Conservation (phyloP, 1,140 invertebrate species). For the Gryon sp. region DNA sequence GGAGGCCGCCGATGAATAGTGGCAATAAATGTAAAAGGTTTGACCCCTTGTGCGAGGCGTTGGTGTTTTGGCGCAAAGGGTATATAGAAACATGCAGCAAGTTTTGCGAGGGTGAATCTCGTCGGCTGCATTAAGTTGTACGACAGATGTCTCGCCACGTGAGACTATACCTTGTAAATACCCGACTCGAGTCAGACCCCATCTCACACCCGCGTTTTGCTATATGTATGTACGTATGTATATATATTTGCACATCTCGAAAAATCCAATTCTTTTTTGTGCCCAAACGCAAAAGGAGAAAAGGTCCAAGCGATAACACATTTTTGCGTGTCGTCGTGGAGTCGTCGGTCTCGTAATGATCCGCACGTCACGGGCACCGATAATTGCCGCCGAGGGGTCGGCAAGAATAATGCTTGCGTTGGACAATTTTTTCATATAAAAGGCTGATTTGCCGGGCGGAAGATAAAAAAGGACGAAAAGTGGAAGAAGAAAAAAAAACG, state of each 20-base stretch:
- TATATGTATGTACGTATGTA: too few relatives aligned
- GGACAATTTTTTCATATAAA: constrained; percentile 61
- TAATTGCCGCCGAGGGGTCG: constrained; percentile 62
- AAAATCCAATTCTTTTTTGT: constrained; percentile 64
- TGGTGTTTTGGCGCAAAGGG: constrained; percentile 50
- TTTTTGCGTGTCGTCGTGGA: too few relatives aligned
- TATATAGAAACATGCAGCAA: constrained; percentile 15
- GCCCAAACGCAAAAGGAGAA: too few relatives aligned
- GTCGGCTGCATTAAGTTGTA: constrained; percentile 69
- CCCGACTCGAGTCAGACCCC: constrained; percentile 51
- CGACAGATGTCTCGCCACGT: constrained; percentile 74
- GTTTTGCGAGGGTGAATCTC: constrained; percentile 63
- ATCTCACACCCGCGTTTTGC: constrained; percentile 38
- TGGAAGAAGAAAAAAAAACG: too few relatives aligned
- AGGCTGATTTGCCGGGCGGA: constrained; percentile 47
- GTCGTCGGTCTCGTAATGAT: constrained; percentile 59
- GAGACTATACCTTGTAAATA: constrained; percentile 72
- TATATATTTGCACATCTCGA: constrained; percentile 63
- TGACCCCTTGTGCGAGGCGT: constrained; percentile 18
- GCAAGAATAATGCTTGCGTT: constrained; percentile 58
- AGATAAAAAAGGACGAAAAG: constrained; percentile 51
- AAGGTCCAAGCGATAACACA: constrained; percentile 49
- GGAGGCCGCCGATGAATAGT: constrained; percentile 39
- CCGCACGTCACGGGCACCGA: constrained; percentile 52
- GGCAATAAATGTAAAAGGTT: constrained; percentile 44